A percentile compares a stretch with the other conserved stretches of the same genome.
Evolutionary conservation across 2,113 vertebrate species (phyloP).

Genomic region (Apistogramma diplotaenia): DNA sequence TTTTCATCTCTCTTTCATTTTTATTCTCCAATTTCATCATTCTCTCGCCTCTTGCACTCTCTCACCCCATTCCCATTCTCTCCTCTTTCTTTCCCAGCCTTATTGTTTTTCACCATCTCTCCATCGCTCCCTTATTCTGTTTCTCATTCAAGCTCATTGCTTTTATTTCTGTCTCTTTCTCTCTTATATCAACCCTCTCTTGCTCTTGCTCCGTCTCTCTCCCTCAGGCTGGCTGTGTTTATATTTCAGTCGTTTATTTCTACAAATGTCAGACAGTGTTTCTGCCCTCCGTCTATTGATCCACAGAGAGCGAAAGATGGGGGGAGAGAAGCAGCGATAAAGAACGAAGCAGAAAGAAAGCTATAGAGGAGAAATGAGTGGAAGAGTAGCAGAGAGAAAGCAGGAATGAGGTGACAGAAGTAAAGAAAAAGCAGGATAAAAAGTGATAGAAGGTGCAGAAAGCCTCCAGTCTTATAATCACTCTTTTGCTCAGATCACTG

Average conservation of each 20-base stretch:
- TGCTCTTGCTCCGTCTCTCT: constrained; percentile 26
- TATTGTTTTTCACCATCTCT: constrained; percentile 68
- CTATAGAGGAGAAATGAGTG: constrained; percentile 3
- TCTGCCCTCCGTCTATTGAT: constrained; percentile 73
- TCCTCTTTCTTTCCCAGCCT: constrained; percentile 43
- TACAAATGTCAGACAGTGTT: constrained; percentile 77
- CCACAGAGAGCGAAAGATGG: constrained; percentile 51
- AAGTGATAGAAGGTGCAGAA: constrained; percentile 36
- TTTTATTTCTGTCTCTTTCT: constrained; percentile 55
- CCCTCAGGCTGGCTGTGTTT: constrained; percentile 67
- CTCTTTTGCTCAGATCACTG: constrained; percentile 52
- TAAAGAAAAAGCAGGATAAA: not conserved
- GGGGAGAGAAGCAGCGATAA: not conserved
- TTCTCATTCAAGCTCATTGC: constrained; percentile 56
- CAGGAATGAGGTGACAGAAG: constrained; percentile 7
- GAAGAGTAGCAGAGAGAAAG: not conserved
- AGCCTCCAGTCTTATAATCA: constrained; percentile 54
- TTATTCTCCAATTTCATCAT: constrained; percentile 66
- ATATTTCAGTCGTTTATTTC: constrained; percentile 78
- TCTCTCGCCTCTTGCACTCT: constrained; percentile 28
- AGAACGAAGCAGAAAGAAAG: constrained; percentile 28
- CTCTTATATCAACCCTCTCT: constrained; percentile 47
- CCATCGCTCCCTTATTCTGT: constrained; percentile 48
- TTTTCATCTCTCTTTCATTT: constrained; percentile 70
- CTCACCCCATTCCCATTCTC: constrained; percentile 22